phyloP scores from a whole-genome alignment of 2,888 invertebrate species.

The Acanthosepion esculentum region DNA sequence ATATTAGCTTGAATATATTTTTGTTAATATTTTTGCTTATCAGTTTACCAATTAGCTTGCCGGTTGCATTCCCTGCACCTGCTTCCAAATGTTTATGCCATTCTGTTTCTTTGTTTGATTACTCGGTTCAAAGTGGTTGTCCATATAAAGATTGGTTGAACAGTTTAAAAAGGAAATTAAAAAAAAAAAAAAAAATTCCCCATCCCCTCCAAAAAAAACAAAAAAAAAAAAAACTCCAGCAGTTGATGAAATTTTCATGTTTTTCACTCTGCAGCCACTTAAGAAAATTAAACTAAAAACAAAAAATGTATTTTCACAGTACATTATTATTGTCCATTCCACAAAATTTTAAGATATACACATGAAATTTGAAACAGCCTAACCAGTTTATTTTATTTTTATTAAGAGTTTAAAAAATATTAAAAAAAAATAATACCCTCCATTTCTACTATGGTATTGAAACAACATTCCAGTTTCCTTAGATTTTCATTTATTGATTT shows the following conservation, averaged over 20 bases:
- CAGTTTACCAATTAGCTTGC: not conserved
- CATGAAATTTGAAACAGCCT: not conserved
- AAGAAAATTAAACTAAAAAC: not conserved
- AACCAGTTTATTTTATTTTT: not conserved
- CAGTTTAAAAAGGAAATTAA: not conserved
- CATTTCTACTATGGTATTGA: not conserved
- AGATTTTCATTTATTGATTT: not conserved
- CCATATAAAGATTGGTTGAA: conserved; percentile 46
- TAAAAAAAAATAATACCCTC: not conserved
- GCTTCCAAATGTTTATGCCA: conserved; percentile 1
- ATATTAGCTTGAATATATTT: too few species aligned
- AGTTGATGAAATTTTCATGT: not conserved
- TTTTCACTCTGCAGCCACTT: conserved; percentile 10
- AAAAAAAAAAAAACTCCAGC: not conserved
- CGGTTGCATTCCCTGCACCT: not conserved
- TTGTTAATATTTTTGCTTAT: too few species aligned
- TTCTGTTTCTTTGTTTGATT: not conserved
- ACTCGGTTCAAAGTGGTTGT: conserved; percentile 40
- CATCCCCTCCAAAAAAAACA: not conserved
- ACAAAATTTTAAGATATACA: not conserved
- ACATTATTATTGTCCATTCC: conserved; percentile 16
- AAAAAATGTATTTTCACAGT: not conserved
- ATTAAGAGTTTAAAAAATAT: not conserved
- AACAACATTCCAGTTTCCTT: not conserved
- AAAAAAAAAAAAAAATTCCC: not conserved